These are phyloP conservation scores for Brachymystax lenok DNA, from an alignment of 2,797 vertebrate genomes.

Conservation along the genomic window DNA sequence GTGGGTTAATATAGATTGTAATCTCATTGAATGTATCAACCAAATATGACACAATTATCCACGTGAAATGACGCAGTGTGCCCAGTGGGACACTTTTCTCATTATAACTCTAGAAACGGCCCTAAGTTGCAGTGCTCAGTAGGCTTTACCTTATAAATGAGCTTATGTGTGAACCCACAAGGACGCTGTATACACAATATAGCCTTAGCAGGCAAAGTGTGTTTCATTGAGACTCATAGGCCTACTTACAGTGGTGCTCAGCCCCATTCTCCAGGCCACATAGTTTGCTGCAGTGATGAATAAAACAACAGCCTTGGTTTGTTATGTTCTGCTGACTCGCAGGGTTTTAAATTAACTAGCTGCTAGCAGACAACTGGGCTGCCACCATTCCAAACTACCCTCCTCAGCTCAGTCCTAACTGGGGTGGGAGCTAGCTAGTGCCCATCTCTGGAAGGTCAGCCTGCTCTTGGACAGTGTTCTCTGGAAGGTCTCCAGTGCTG, in stretches of 20 bases:
- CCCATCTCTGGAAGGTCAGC: slow-evolving; percentile 39
- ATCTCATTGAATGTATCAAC: no score
- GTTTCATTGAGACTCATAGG: not conserved
- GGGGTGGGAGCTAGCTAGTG: slow-evolving; percentile 16
- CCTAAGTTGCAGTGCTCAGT: not conserved
- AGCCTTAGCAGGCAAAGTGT: not conserved
- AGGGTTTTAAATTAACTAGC: slow-evolving; percentile 73
- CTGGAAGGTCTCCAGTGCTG: not conserved
- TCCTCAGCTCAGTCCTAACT: slow-evolving; percentile 2
- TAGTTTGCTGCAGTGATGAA: slow-evolving; percentile 75
- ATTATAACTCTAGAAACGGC: not conserved
- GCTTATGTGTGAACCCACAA: not conserved
- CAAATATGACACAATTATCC: no score
- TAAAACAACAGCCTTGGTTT: slow-evolving; percentile 76
- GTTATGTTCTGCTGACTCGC: slow-evolving; percentile 71
- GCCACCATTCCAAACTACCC: not conserved
- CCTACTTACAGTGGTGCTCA: not conserved
- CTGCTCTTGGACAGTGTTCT: slow-evolving; percentile 9
- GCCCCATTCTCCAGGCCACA: slow-evolving; percentile 65
- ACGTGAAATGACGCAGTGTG: no score
- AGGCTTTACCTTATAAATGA: not conserved
- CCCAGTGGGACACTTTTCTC: not conserved
- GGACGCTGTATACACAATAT: not conserved
- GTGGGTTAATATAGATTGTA: no score
- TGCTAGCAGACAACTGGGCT: slow-evolving; percentile 32